Evolutionary conservation across 2,113 vertebrate genomes (phyloP).

Genomic region (Austrofundulus limnaeus): DNA sequence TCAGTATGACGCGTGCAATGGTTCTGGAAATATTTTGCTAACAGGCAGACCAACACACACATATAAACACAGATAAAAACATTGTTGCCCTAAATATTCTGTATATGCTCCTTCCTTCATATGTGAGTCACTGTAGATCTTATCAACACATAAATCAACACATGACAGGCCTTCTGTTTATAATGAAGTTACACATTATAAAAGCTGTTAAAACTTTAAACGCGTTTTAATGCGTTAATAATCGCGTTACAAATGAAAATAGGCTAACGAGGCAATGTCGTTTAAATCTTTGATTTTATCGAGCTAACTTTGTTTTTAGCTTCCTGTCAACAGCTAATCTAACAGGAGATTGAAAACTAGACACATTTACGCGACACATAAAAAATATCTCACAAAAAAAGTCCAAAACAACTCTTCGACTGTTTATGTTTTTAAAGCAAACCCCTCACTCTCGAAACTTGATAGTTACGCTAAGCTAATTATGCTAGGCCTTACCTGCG

Average conservation of each 20-base stretch:
- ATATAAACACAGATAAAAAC: no score
- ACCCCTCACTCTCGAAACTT: background rate
- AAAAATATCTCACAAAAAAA: background rate
- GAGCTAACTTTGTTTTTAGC: background rate
- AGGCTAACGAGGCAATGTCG: no score
- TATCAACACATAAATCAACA: background rate
- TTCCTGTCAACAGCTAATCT: constrained; percentile 9
- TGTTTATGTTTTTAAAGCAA: background rate
- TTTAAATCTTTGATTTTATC: background rate
- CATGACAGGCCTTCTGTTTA: background rate
- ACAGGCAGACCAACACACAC: no score
- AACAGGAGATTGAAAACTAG: background rate
- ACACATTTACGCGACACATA: background rate
- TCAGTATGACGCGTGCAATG: no score
- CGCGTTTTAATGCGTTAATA: background rate
- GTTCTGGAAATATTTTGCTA: no score
- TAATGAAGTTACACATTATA: background rate
- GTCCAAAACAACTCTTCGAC: background rate
- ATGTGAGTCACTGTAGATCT: background rate
- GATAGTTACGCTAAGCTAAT: constrained; percentile 31
- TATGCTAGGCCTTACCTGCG: constrained; percentile 52
- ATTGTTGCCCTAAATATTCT: no score
- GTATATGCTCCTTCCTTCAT: background rate
- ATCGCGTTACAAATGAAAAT: background rate
- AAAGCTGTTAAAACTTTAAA: background rate